Evolutionary conservation across 1,140 invertebrate species (phyloP).

Genomic region (Antheraea pernyi): DNA sequence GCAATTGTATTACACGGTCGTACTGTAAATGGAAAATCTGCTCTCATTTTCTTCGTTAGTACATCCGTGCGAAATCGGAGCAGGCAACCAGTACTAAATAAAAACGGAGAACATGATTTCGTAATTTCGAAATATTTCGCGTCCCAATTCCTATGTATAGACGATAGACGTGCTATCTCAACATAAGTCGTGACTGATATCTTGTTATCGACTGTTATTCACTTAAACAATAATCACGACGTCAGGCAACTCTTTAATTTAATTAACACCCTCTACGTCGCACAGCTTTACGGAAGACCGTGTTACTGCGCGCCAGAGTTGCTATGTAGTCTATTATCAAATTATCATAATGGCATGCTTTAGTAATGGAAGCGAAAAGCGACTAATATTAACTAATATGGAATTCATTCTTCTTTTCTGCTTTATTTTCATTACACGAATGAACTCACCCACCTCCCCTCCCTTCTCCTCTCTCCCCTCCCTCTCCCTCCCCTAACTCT

Average conservation of each 20-base stretch:
- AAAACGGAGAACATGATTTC: neutral
- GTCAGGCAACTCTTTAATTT: conserved; percentile 26
- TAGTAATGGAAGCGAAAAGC: no score
- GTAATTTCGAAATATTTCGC: neutral
- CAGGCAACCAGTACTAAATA: neutral
- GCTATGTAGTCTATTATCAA: neutral
- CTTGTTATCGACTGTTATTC: conserved; percentile 11
- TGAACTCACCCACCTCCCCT: no score
- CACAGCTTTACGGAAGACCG: conserved; percentile 25
- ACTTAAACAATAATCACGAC: conserved; percentile 23
- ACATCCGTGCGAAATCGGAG: no score
- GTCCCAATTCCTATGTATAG: neutral
- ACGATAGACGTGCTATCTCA: neutral
- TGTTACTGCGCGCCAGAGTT: conserved; percentile 18
- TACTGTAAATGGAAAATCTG: no score
- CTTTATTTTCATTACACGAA: no score
- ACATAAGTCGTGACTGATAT: conserved; percentile 12
- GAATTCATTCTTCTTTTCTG: no score
- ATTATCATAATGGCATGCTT: no score
- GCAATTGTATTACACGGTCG: no score
- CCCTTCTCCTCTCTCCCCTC: no score
- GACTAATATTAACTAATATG: no score
- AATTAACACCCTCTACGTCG: conserved; percentile 26
- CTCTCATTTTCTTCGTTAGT: no score
- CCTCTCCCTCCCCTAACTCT: no score